These are phyloP conservation scores for Crocidura indochinensis DNA, from an alignment of 2,797 vertebrate genomes.

Conservation along the genomic window DNA sequence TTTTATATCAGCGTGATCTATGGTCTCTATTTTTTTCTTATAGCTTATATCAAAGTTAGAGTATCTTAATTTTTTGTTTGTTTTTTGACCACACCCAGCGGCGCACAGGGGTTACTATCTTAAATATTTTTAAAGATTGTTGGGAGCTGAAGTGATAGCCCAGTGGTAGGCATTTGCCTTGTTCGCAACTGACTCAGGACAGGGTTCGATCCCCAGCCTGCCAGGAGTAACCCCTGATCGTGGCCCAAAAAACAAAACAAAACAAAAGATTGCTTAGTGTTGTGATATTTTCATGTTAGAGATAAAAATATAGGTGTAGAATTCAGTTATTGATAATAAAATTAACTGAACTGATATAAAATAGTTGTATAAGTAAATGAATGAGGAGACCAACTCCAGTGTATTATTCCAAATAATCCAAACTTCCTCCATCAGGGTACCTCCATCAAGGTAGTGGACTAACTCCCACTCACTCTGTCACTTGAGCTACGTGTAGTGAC, in stretches of 20 bases:
- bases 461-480: neutral
- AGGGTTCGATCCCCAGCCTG: too few relatives aligned
- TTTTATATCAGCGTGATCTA: neutral
- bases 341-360: neutral
- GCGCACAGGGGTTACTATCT: too few relatives aligned
- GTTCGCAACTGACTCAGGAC: too few relatives aligned
- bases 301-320: slow-evolving; percentile 30
- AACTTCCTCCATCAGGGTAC: neutral
- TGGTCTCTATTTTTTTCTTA: neutral
- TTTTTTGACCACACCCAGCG: too few relatives aligned
- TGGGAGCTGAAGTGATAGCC: too few relatives aligned
- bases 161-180: too few relatives aligned
- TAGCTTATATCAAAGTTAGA: neutral
- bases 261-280: neutral
- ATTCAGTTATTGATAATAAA: slow-evolving; percentile 6
- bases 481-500: neutral
- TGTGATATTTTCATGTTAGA: slow-evolving; percentile 17
- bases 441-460: neutral
- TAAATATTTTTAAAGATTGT: slow-evolving; percentile 10
- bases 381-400: neutral
- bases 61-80: neutral
- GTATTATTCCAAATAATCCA: neutral
- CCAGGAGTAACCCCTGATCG: too few relatives aligned
- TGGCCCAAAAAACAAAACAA: too few relatives aligned
- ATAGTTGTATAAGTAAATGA: neutral